These are phyloP conservation scores for Drosophila sucinea DNA, from an alignment of 1,140 invertebrate genomes.

Conservation along the genomic window DNA sequence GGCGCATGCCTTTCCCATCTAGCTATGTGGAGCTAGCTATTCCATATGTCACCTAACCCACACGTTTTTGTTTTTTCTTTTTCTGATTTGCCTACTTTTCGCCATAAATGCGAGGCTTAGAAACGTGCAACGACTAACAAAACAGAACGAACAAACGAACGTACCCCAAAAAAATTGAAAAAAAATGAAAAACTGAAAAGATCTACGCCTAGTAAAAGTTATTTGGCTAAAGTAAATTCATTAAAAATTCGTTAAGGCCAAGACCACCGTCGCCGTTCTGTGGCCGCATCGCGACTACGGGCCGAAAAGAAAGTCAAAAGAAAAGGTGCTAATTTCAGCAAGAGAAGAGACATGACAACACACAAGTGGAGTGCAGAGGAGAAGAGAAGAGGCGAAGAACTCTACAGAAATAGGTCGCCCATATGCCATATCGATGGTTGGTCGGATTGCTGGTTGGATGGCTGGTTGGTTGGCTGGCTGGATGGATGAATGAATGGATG, in stretches of 20 bases:
- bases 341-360: constrained; percentile 46
- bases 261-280: constrained; percentile 11
- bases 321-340: constrained; percentile 75
- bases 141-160: constrained; percentile 6
- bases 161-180: background rate
- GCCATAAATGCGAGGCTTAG: background rate
- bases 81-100: background rate
- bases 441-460: background rate
- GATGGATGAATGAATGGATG: background rate
- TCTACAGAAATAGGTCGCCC: constrained; percentile 5
- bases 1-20: constrained; percentile 9
- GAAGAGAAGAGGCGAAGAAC: constrained; percentile 63
- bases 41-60: constrained; percentile 17
- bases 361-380: background rate
- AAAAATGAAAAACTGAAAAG: constrained; percentile 17
- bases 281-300: background rate
- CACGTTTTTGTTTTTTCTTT: background rate
- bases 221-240: constrained; percentile 74
- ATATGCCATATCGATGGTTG: background rate
- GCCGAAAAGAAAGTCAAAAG: constrained; percentile 74
- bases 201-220: constrained; percentile 68
- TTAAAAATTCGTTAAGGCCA: constrained; percentile 75
- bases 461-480: background rate
- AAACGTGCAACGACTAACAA: constrained; percentile 60
- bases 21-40: background rate